A percentile compares a stretch with the other conserved stretches of the same genome.
Conservation (phyloP, 2,888 invertebrate species). For the Diadegma fenestrale region DNA sequence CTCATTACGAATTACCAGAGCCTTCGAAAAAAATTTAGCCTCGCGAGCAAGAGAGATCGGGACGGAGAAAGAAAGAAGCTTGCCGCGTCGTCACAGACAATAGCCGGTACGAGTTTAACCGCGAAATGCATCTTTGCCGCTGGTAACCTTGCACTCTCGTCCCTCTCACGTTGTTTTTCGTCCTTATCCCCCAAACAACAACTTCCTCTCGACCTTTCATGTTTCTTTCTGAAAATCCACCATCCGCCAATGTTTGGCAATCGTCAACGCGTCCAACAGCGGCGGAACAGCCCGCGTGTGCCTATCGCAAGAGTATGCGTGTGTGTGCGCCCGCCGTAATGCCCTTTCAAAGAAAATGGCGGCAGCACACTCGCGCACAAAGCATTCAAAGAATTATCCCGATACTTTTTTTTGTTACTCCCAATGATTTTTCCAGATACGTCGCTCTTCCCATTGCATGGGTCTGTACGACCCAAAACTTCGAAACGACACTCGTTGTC, state of each 20-base stretch:
- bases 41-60: constrained; percentile 18
- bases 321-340: constrained; percentile 71
- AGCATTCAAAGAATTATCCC: constrained; percentile 76
- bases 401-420: constrained; percentile 66
- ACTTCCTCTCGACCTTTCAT: background rate
- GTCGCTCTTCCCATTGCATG: background rate
- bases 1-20: background rate
- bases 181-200: background rate
- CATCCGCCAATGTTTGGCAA: constrained; percentile 8
- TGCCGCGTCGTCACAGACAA: constrained; percentile 32
- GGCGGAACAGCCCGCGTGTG: constrained; percentile 33
- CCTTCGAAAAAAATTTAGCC: constrained; percentile 28
- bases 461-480: background rate
- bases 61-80: constrained; percentile 14
- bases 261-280: constrained; percentile 25
- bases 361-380: constrained; percentile 79
- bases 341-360: constrained; percentile 83
- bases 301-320: constrained; percentile 15
- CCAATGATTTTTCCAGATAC: background rate
- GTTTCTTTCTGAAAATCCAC: background rate
- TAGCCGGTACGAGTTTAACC: constrained; percentile 53
- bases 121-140: constrained; percentile 6
- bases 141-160: constrained; percentile 41
- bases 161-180: background rate
- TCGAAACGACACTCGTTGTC: background rate